Percentiles rank a stretch among this genome's conserved stretches.
Evolutionary conservation across 2,888 invertebrate genomes (phyloP).

Genomic region (Drosophila incognita): DNA sequence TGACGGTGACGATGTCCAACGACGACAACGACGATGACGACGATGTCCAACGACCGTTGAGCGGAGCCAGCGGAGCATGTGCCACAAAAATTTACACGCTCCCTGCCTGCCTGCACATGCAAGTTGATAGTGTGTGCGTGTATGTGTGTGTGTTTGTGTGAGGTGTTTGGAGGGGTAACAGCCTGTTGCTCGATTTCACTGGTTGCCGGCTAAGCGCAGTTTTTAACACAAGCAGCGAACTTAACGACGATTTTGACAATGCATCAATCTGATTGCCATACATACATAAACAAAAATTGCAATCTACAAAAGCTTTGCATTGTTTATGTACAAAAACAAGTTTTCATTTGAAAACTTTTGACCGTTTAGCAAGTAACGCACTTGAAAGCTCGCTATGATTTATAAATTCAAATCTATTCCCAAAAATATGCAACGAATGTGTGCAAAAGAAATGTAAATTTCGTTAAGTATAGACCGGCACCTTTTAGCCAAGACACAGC

Average conservation of each 20-base stretch:
- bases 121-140: background rate
- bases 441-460: background rate
- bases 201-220: background rate
- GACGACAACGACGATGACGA: slow-evolving; percentile 18
- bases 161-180: background rate
- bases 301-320: background rate
- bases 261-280: background rate
- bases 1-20: slow-evolving; percentile 39
- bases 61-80: slow-evolving; percentile 46
- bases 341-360: background rate
- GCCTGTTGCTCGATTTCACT: slow-evolving; percentile 9
- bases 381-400: slow-evolving; percentile 5
- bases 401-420: too few relatives aligned
- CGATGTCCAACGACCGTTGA: slow-evolving; percentile 38
- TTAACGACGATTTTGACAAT: slow-evolving; percentile 1
- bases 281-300: background rate
- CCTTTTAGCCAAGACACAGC: slow-evolving; percentile 10
- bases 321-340: background rate
- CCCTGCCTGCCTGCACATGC: slow-evolving; percentile 18
- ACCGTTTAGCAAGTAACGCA: background rate
- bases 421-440: slow-evolving; percentile 13
- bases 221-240: background rate
- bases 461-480: background rate
- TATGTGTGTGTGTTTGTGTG: background rate
- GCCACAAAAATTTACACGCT: slow-evolving; percentile 44